A percentile compares a stretch with the other conserved stretches of the same genome.
phyloP scores from a whole-genome alignment of 2,113 vertebrate species.

The Prinia subflava region DNA sequence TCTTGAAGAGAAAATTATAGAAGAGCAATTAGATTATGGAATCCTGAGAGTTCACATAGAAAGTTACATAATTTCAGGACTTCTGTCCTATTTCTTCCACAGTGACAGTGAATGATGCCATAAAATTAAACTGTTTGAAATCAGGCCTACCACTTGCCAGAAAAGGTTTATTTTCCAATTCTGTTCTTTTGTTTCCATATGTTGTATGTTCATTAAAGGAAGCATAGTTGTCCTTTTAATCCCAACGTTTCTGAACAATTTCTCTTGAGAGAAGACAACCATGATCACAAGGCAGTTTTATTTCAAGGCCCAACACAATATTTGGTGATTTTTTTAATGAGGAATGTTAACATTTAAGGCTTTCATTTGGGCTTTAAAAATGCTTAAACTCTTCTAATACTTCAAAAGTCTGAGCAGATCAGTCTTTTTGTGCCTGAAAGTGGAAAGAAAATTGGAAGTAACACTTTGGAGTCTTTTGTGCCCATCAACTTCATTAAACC shows the following conservation, averaged over 20 bases:
- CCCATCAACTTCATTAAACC: background rate
- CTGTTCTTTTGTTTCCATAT: background rate
- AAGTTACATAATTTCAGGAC: background rate
- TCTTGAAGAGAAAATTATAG: background rate
- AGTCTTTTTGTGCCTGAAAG: background rate
- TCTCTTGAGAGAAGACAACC: background rate
- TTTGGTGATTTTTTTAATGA: background rate
- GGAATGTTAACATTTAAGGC: background rate
- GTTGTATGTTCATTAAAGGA: background rate
- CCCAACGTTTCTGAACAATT: background rate
- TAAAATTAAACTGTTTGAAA: background rate
- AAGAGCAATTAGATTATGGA: background rate
- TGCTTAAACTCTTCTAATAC: background rate
- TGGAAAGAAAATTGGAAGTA: background rate
- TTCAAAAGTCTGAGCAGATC: background rate
- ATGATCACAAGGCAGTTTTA: too few species aligned
- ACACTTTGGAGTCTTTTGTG: background rate
- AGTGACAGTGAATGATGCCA: background rate
- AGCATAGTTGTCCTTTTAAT: background rate
- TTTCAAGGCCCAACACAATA: background rate
- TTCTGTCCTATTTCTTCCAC: background rate
- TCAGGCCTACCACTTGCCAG: background rate
- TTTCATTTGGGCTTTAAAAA: background rate
- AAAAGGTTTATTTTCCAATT: background rate
- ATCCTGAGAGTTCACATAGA: background rate